Conservation (phyloP, 2,888 invertebrate genomes). For the Nebria brevicollis region DNA sequence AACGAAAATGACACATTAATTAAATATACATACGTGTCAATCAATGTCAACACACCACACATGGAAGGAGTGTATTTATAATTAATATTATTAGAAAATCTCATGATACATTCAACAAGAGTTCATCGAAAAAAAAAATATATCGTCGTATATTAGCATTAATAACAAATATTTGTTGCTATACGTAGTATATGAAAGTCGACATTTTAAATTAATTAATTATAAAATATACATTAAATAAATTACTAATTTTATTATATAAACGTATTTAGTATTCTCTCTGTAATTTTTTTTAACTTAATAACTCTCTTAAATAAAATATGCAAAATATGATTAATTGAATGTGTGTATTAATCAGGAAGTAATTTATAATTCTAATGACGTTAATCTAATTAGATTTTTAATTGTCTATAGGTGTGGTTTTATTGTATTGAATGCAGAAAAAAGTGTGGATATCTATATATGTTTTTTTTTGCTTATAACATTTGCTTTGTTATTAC, state of each 20-base stretch:
- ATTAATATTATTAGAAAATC: conserved; percentile 4
- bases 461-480: not conserved
- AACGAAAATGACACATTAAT: conserved; percentile 44
- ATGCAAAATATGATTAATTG: not conserved
- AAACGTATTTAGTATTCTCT: too few relatives aligned
- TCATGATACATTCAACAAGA: not conserved
- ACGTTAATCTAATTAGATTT: not conserved
- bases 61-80: not conserved
- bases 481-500: not conserved
- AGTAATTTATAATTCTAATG: not conserved
- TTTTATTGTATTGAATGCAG: not conserved
- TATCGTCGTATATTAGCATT: too few relatives aligned
- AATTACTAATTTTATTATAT: too few relatives aligned
- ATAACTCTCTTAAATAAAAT: too few relatives aligned
- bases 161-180: too few relatives aligned
- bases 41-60: conserved; percentile 26
- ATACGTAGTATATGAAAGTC: too few relatives aligned
- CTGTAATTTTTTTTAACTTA: too few relatives aligned
- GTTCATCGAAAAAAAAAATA: too few relatives aligned
- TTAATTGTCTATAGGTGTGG: not conserved
- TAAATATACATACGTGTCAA: conserved; percentile 35
- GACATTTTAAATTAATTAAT: too few relatives aligned
- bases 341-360: not conserved
- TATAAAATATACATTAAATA: too few relatives aligned
- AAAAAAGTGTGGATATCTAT: not conserved